phyloP scores from a whole-genome alignment of 2,888 invertebrate species.

The Elaeidobius kamerunicus region DNA sequence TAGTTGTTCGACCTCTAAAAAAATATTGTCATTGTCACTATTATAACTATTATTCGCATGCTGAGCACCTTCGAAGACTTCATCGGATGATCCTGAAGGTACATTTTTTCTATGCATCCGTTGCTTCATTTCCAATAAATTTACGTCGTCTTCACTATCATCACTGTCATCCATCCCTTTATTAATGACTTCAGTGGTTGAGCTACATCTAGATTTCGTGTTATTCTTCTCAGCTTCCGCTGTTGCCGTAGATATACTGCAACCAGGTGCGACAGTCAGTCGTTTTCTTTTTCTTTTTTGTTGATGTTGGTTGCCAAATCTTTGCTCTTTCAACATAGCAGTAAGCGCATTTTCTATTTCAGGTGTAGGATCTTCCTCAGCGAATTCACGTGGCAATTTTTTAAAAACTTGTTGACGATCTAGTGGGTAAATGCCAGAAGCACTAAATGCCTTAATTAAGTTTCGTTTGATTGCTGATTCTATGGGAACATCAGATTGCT shows the following conservation, averaged over 20 bases:
- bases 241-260: constrained; percentile 19
- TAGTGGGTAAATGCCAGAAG: constrained; percentile 17
- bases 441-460: constrained; percentile 17
- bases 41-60: constrained; percentile 16
- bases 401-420: constrained; percentile 23
- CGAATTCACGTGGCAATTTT: constrained; percentile 19
- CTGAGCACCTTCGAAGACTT: constrained; percentile 14
- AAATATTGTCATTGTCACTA: constrained; percentile 17
- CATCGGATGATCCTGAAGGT: constrained; percentile 16
- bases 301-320: constrained; percentile 14
- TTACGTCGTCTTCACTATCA: constrained; percentile 20
- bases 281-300: constrained; percentile 18
- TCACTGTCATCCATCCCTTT: constrained; percentile 17
- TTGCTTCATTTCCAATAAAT: constrained; percentile 17
- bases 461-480: constrained; percentile 13
- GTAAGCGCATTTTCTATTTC: constrained; percentile 18
- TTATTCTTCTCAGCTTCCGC: constrained; percentile 18
- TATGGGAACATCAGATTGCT: constrained; percentile 11
- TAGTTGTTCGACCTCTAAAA: constrained; percentile 13
- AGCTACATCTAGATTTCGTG: constrained; percentile 19
- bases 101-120: constrained; percentile 21
- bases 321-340: constrained; percentile 23
- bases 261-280: constrained; percentile 13
- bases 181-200: constrained; percentile 19
- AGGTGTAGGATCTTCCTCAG: constrained; percentile 16